Conservation (phyloP, 2,113 vertebrate genomes). For the Ancistrus triradiatus region DNA sequence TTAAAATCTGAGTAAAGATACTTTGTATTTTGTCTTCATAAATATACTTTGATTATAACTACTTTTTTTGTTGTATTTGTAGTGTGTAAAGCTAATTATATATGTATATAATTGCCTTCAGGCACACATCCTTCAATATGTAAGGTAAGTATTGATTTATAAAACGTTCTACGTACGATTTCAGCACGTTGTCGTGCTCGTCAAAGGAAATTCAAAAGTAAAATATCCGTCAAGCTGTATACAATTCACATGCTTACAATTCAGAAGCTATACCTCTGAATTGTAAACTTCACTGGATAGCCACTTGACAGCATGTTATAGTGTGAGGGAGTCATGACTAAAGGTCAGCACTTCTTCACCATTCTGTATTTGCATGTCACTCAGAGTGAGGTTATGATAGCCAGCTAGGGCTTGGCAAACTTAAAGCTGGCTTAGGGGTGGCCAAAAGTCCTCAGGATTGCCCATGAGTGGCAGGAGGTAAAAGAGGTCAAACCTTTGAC, state of each 20-base stretch:
- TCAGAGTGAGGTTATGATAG: slow-evolving; percentile 23
- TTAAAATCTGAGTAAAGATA: no score
- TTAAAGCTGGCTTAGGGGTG: slow-evolving; percentile 36
- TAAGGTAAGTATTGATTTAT: no score
- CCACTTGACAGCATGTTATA: slow-evolving; percentile 32
- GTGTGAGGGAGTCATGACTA: slow-evolving; percentile 38
- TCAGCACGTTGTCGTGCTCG: not conserved
- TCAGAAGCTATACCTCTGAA: slow-evolving; percentile 4
- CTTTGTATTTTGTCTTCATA: no score
- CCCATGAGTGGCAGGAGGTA: slow-evolving; percentile 25
- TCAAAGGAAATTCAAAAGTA: slow-evolving; percentile 23
- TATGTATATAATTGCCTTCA: no score
- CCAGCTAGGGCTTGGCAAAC: slow-evolving; percentile 30
- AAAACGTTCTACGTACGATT: no score
- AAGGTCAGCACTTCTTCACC: slow-evolving; percentile 42
- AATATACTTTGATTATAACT: no score
- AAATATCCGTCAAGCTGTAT: slow-evolving; percentile 19
- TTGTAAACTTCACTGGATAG: slow-evolving; percentile 17
- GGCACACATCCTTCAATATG: no score
- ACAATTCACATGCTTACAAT: no score
- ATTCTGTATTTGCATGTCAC: slow-evolving; percentile 41
- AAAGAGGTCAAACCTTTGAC: slow-evolving; percentile 48
- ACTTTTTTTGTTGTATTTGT: no score
- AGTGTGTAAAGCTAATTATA: no score
- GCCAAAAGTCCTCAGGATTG: slow-evolving; percentile 39